Conservation (phyloP, 2,888 invertebrate genomes). For the Bhutanitis thaidina region DNA sequence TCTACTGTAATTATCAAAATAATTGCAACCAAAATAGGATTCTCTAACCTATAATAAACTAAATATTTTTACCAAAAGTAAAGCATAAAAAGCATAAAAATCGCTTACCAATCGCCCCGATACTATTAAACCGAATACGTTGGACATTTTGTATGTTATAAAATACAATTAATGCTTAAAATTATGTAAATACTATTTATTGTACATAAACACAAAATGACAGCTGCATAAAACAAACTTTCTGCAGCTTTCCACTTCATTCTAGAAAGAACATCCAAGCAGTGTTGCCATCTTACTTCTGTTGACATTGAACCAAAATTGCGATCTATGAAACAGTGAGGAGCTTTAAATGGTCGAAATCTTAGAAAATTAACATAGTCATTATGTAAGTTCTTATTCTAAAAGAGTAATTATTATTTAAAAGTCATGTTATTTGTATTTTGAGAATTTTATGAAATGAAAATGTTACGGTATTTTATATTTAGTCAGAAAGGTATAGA, state of each 20-base stretch:
- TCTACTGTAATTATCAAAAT: not conserved
- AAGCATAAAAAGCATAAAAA: not conserved
- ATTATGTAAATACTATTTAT: conserved; percentile 1
- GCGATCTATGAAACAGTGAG: no score
- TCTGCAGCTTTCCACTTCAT: conserved; percentile 26
- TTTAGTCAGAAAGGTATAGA: no score
- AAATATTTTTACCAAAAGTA: conserved; percentile 1
- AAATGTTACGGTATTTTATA: no score
- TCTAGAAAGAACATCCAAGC: conserved; percentile 26
- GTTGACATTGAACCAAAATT: no score
- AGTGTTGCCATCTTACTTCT: no score
- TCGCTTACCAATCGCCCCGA: conserved; percentile 84
- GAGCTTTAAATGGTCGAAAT: no score
- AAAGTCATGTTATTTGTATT: no score
- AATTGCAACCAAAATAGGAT: conserved; percentile 3
- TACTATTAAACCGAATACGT: conserved; percentile 87
- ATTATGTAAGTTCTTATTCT: no score
- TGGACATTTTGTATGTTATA: conserved; percentile 24
- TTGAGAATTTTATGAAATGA: no score
- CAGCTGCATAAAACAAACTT: conserved; percentile 16
- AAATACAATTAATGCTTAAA: conserved; percentile 7
- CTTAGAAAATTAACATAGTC: no score
- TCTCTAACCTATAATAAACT: conserved; percentile 9
- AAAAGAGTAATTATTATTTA: no score
- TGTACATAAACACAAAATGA: conserved; percentile 14